Evolutionary conservation across 1,140 invertebrate genomes (phyloP), one percentile per base, ranked within the genome.

Genomic region (Ceratitis capitata): DNA sequence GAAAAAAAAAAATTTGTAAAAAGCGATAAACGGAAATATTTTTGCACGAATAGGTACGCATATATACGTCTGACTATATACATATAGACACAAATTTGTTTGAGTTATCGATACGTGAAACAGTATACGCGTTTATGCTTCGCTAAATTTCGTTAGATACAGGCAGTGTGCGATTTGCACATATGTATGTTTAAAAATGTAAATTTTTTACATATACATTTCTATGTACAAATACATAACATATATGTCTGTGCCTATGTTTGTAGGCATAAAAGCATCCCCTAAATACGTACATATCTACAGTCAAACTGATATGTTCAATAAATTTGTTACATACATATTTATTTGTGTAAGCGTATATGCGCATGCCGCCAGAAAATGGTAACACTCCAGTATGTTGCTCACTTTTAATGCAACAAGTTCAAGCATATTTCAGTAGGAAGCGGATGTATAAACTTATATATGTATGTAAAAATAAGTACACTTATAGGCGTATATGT

Each of bases 91-190:
- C 32, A 19, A 14, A 69, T 69, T 39, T 39, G 61, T 69, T 69
- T 69, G 61, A 69, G 61, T 69, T 69, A 69, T 69, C 61, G 61
- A 35, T 35, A 69, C 61, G 16, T 56, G 51, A 12, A n/a, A n/a
- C 56, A 23, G 26, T 32, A 32, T 16, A 69, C 61, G 29, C 61
- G 32, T 69, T 69, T 69, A 29, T 39, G 61, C 61, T 39, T 69
- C 61, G 61, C 61, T 69, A 32, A 39, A 35, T 69, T 69, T 69
- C 16, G 61, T 29, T 39, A 69, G 61, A 6, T 32, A 16, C 29
- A 5, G 32, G 32, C 61, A 16, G 16, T 69, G 39, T 69, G 19
- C 39, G 61, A 35, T 69, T 69, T 39, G 14, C 61, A 69, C n/a
- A 35, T 16, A 16, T 7, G 19, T 19, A 53, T 53, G n/a, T 19